Conservation (phyloP, 2,113 vertebrate species). For the Python bivittatus region DNA sequence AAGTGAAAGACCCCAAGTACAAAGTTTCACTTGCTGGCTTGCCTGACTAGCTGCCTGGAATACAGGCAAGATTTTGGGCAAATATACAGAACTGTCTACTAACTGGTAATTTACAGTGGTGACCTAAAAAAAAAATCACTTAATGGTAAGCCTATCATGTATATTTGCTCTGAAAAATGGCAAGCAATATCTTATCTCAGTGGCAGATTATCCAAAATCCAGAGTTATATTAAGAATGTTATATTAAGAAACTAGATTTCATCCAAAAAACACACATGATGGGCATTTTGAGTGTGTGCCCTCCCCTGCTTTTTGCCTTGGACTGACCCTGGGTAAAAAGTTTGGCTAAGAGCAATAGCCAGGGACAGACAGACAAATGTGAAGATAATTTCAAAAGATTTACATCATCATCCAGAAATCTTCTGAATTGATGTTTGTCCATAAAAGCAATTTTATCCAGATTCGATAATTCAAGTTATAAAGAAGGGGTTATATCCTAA, state of each 20-base stretch:
- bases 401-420: not conserved
- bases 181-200: not conserved
- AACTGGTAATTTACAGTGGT: not conserved
- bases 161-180: not conserved
- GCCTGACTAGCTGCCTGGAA: conserved; percentile 11
- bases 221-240: not conserved
- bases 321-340: not conserved
- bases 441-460: not conserved
- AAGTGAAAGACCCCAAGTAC: conserved; percentile 5
- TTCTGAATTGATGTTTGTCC: not conserved
- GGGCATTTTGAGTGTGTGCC: not conserved
- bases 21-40: conserved; percentile 2
- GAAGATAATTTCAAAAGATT: not conserved
- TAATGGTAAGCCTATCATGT: not conserved
- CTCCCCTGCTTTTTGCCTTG: not conserved
- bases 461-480: not conserved
- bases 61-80: not conserved
- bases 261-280: not conserved
- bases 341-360: not conserved
- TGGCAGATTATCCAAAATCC: not conserved
- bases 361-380: not conserved
- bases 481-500: not conserved
- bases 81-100: not conserved
- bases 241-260: not conserved
- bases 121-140: not conserved